phyloP scores from a whole-genome alignment of 2,888 invertebrate genomes.

The Paralinhomoeus sp. region DNA sequence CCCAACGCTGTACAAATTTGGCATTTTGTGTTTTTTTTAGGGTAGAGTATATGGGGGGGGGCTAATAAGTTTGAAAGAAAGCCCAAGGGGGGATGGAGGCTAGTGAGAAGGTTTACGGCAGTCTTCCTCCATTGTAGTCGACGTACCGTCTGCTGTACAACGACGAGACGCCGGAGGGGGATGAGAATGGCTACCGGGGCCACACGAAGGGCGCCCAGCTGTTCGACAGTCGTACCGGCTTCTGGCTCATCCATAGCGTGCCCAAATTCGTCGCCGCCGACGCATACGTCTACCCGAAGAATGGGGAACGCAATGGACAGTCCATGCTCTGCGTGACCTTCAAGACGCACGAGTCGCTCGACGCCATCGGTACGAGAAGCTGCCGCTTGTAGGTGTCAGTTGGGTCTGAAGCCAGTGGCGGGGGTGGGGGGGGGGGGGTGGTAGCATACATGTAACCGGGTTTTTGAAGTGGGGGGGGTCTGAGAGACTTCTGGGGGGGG shows the following conservation, averaged over 20 bases:
- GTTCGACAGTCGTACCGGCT: conserved; percentile 41
- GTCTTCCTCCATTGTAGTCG: not conserved
- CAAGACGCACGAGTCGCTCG: conserved; percentile 37
- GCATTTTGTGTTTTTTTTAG: no score
- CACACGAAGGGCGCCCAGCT: conserved; percentile 34
- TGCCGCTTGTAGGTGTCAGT: no score
- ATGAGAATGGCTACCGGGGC: conserved; percentile 6
- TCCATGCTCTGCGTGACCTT: conserved; percentile 60
- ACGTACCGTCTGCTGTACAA: not conserved
- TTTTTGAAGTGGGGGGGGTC: no score
- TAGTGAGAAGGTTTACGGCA: not conserved
- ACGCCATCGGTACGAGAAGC: conserved; percentile 39
- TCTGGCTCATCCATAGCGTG: conserved; percentile 84
- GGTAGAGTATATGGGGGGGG: no score
- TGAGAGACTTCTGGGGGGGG: no score
- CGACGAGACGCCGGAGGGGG: conserved; percentile 1
- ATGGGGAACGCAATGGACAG: conserved; percentile 53
- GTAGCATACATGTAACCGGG: no score
- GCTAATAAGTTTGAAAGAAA: no score
- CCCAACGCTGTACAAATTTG: no score
- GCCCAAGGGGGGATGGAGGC: no score
- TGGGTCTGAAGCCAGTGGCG: not conserved
- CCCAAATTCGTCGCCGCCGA: conserved; percentile 51
- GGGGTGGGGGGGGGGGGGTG: no score
- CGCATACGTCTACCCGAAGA: conserved; percentile 41